phyloP scores from a whole-genome alignment of 1,140 invertebrate species.

The Apis mellifera region Amel_HAv3.1 CM009941.2:15960001-15960500 shows the following conservation, averaged over 20 bases:
- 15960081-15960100: neutral
- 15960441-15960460: neutral
- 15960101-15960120: slow-evolving; percentile 28
- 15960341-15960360: neutral
- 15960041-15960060: neutral
- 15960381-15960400: neutral
- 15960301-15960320: neutral
- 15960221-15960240: slow-evolving; percentile 4
- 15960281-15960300: slow-evolving; percentile 13
- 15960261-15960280: neutral
- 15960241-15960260: neutral
- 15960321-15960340: neutral
- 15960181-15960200: slow-evolving; percentile 25
- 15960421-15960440: neutral
- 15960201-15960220: neutral
- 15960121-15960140: neutral
- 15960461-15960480: neutral
- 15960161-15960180: slow-evolving; percentile 30
- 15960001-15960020: neutral
- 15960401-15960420: neutral
- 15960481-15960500: neutral
- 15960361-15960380: neutral
- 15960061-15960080: neutral
- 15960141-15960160: neutral
- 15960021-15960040: neutral